Base-by-base conservation (phyloP, 2,888 invertebrate species). In the Tipula lateralis region DNA sequence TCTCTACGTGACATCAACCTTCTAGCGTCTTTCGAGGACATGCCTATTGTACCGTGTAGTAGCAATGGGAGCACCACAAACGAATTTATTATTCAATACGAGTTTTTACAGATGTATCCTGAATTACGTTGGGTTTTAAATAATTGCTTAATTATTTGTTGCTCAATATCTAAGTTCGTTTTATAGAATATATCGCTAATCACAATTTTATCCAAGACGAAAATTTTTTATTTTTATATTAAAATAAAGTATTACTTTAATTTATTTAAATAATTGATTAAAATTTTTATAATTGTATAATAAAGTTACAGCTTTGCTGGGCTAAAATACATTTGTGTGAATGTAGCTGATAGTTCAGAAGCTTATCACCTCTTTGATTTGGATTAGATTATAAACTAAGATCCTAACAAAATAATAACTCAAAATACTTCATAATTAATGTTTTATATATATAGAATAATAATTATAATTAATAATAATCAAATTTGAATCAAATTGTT, bases 381-480 rank as follows among this genome's bases (percentile, higher is more conserved):
- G 3, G 7, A 66, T 66, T 66, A 66, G 66, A 66, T 66, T 9
- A 24, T 66, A 66, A 66, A 66, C 24, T 66, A 66, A 66, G 9
- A 24, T 24, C 9, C 66, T 66, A 66, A 66, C 66, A 9, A 66
- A 66, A 66, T 66, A 66, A 66, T 66, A 66, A 66, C 66, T 66
- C 66, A 66, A 66, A 66, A 24, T 24, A 66, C 19, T 66, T 66
- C 19, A 66, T 66, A 66, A 66, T 66, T 66, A 66, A 24, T 19
- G 24, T 66, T 66, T 66, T n/a, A 44, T 44, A 44, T 44, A 44
- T 44, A 66, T 66, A 66, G 24, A 66, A 66, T 66, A 66, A 66
- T 66, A 66, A 66, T 66, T 66, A 66, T 66, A 66, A 66, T 66
- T 50, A 66, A 66, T 66, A 66, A 66, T 66, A 66, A 66, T 66